Percentiles rank a stretch among this genome's conserved stretches.
Conservation (phyloP, 2,113 vertebrate species). For the Pseudopodoces humilis region DNA sequence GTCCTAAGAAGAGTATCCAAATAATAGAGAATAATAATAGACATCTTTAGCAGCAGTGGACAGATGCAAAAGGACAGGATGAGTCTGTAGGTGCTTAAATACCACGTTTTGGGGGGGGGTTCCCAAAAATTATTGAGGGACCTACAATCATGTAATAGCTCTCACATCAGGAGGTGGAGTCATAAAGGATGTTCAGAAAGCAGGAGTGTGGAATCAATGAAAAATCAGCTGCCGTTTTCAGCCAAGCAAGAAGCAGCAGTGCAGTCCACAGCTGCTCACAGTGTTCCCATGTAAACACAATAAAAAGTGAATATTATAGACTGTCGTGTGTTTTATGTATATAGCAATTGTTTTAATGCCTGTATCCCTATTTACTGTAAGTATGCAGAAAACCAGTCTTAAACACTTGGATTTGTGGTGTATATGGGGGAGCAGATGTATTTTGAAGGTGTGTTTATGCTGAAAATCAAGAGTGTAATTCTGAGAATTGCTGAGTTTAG, state of each 20-base stretch:
- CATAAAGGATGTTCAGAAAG: not conserved
- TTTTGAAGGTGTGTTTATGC: not conserved
- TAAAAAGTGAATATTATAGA: fast-evolving
- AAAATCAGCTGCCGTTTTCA: not conserved
- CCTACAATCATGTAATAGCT: not conserved
- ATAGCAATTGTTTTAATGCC: not conserved
- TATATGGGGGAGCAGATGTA: not conserved
- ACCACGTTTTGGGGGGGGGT: fast-evolving
- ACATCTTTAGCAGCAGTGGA: not conserved
- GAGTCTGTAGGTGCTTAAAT: not conserved
- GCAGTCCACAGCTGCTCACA: not conserved
- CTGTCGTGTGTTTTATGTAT: not conserved
- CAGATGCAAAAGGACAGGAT: not conserved
- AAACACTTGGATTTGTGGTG: not conserved
- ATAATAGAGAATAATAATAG: not conserved
- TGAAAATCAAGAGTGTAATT: not conserved
- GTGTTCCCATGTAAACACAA: fast-evolving
- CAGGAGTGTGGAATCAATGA: not conserved
- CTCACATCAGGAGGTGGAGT: not conserved
- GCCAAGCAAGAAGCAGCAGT: not conserved
- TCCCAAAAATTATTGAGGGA: not conserved
- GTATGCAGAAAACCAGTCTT: not conserved
- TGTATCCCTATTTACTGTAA: not conserved
- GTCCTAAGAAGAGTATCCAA: not conserved
- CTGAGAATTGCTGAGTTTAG: not conserved